Base-by-base conservation (phyloP, 1,140 invertebrate genomes). In the Euglossa dilemma region DNA sequence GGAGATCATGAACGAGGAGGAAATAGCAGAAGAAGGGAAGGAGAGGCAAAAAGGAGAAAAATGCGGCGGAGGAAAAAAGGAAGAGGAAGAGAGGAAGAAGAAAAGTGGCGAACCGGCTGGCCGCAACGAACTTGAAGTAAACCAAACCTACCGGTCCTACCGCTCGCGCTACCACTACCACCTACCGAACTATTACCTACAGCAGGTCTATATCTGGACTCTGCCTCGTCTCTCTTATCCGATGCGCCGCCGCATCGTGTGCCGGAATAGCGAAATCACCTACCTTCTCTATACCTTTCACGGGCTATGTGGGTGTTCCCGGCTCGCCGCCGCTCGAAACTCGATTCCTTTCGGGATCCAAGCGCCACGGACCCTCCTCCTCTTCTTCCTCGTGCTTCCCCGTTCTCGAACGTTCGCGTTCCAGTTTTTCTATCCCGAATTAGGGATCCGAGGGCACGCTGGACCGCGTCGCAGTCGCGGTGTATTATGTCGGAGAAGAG, bases 61-160 rank as follows among this genome's bases (percentile, higher is more conserved):
- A 72, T 57, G 63, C 11, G 11, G 20, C 11, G 18, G 47, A 14
- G n/a, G 56, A 50, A 75, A 82, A 77, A 80, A 73, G 71, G 56
- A 72, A 36, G 23, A 82, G 25, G 72, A 78, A 78, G 83, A 85
- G 67, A 79, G 28, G 75, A 72, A 71, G 86, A 86, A 88, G 84
- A 87, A 87, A 78, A 88, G 83, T 86, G 77, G 84, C 75, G 77
- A 80, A 89, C 87, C 84, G 85, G 88, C 82, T 79, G 86, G 76
- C 59, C 63, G 89, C 87, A 87, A 81, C 87, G 36, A 86, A 85
- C 83, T 78, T 80, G 86, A 88, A 86, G 86, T 86, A 84, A 88
- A 90, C 89, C 85, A 85, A 90, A 90, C 89, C 80, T 90, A 90
- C 89, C 89, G 89, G 89, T 90, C 89, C 89, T 90, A 79, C 89